Base-by-base conservation (phyloP, 2,888 invertebrate genomes). In the Encarsia formosa region DNA sequence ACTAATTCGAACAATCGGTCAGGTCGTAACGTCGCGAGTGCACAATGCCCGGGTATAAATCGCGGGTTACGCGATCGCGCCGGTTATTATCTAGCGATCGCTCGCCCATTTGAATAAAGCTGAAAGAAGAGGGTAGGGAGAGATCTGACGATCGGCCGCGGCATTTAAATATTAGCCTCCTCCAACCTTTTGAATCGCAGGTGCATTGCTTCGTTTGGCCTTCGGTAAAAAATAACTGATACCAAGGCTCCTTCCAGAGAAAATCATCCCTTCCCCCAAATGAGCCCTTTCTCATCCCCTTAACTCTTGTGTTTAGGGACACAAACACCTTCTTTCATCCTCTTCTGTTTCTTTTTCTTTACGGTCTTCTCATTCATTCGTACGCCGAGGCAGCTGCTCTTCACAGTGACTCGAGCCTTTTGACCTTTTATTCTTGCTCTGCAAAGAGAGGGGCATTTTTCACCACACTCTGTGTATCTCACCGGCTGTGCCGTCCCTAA, bases 91-190 rank as follows among this genome's bases (percentile, higher is more conserved):
- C 66, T 64, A 62, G 61, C 65, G 67, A 69, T 69, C 69, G 64
- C 62, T 56, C 58, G 64, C 62, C 57, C 58, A 64, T 69, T 65
- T 66, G 66, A 69, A 69, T 68, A 61, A 58, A 54, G 16, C 22
- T 47, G 52, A 34, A 49, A 54, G 59, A 56, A 55, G 52, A 42
- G 51, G 56, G 47, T 52, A 38, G 42, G 20, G 29, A 19, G 44
- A 35, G 35, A 39, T 20, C 46, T 46, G 49, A 42, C 43, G 54
- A 54, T 54, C 54, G 53, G 23, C 35, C 20, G 16, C 41, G 35
- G 32, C 64, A 70, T 71, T 71, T 69, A 64, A 71, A 71, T 71
- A 70, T 69, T 67, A 65, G 66, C 67, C 67, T 68, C 61, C 65
- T 52, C 52, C 32, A 42, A 44, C 45, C 20, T 37, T 9, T 18